Evolutionary conservation across 64 coral and sea anemone genomes (phyloP), one percentile per base, ranked within the genome.

Genomic region (Acropora tenuis): DNA sequence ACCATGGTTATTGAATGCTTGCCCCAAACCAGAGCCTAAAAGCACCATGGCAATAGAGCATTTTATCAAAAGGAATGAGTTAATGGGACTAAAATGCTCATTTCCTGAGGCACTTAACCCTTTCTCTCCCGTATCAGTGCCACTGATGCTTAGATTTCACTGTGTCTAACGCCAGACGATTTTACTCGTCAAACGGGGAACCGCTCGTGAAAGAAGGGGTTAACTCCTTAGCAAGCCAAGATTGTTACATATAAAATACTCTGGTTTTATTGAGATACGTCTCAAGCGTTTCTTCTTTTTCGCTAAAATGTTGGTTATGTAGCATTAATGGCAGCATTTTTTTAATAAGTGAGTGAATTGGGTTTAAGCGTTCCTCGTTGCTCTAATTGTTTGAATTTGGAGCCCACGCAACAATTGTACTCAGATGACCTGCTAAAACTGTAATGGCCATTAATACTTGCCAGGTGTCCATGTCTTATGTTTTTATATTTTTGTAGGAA

Each of bases 361-460:
- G 3, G 66, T 55, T 69, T 69, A 69, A 69, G 66, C 66, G n/a
- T 69, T 69, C 66, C 66, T 69, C 18, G 66, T 1, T 69, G 11
- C 66, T 69, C n/a, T 8, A 69, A 16, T 69, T 69, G 66, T 69
- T 69, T 69, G 66, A 69, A 69, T 69, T 69, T 69, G 66, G 66
- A 69, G 66, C 66, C 66, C 66, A 69, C 66, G 66, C 30, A 30
- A 30, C 30, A 30, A 30, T 30, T 30, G 30, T 30, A 30, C 30
- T 30, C 30, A 30, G 30, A 69, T 69, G 66, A 17, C 66, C 66
- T 69, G 3, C 11, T 69, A 69, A 16, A 69, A 69, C 11, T 19
- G 2, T 13, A 8, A 17, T 69, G 66, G 66, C 11, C 11, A 69
- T 19, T 69, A 69, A 69, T 19, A 12, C n/a, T 69, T 69, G 66